Evolutionary conservation across 1,140 invertebrate species (phyloP).

Genomic region (Zelostemma sp.): DNA sequence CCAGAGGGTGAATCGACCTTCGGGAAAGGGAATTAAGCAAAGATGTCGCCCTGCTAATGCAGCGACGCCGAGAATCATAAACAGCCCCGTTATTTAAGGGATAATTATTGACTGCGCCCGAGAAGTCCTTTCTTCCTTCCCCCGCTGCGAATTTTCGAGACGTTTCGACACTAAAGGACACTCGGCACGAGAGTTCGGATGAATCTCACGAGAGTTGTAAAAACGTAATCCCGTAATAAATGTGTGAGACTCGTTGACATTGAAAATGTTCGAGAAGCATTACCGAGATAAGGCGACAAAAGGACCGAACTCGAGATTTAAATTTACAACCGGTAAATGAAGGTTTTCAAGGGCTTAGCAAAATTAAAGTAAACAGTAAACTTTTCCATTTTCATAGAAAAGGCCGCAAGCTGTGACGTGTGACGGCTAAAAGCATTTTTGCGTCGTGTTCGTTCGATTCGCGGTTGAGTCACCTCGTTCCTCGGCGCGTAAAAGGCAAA

Average conservation of each 20-base stretch:
- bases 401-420: conserved; percentile 54
- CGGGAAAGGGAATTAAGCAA: conserved; percentile 49
- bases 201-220: too few species aligned
- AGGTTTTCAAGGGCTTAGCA: too few species aligned
- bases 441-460: conserved; percentile 63
- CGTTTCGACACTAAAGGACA: conserved; percentile 17
- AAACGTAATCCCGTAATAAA: conserved; percentile 1
- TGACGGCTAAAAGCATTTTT: conserved; percentile 68
- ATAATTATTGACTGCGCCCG: conserved; percentile 44
- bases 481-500: too few species aligned
- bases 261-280: background rate
- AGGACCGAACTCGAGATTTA: too few species aligned
- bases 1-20: background rate
- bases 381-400: too few species aligned
- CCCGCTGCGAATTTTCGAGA: too few species aligned
- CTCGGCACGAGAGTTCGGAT: background rate
- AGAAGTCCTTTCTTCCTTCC: too few species aligned
- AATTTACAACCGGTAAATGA: too few species aligned
- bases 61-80: conserved; percentile 42
- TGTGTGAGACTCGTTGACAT: background rate
- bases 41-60: conserved; percentile 51
- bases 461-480: conserved; percentile 64
- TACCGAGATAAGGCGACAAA: too few species aligned
- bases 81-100: conserved; percentile 52
- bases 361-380: too few species aligned